Evolutionary conservation across 2,113 vertebrate genomes (phyloP).

Genomic region (Cephalopholis sonnerati): DNA sequence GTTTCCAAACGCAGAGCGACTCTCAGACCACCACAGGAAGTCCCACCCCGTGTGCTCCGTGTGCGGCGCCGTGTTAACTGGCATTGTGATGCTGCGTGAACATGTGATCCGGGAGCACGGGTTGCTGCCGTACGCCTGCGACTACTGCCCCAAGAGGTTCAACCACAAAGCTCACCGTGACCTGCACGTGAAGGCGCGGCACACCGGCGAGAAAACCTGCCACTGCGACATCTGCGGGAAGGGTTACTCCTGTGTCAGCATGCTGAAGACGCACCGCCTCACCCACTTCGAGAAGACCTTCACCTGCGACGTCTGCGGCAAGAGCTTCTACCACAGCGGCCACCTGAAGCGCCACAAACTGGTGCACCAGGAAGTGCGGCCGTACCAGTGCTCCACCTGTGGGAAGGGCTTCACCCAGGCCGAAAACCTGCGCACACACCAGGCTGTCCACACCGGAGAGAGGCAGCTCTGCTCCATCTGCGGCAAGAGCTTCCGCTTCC

Average conservation of each 20-base stretch:
- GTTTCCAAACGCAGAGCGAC: constrained; percentile 57
- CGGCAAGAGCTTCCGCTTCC: constrained; percentile 72
- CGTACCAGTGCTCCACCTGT: constrained; percentile 69
- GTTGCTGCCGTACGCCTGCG: constrained; percentile 68
- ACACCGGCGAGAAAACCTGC: constrained; percentile 63
- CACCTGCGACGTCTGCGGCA: constrained; percentile 68
- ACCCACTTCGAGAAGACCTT: constrained; percentile 71
- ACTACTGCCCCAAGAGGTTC: constrained; percentile 67
- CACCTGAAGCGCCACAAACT: constrained; percentile 79
- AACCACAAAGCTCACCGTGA: constrained; percentile 69
- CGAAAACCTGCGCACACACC: constrained; percentile 77
- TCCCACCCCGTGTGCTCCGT: constrained; percentile 48
- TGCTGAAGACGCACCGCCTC: constrained; percentile 59
- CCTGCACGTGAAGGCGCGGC: constrained; percentile 60
- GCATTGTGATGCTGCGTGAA: constrained; percentile 50
- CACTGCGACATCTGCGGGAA: constrained; percentile 72
- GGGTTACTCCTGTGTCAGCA: constrained; percentile 55
- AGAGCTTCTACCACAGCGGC: constrained; percentile 76
- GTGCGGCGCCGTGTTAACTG: constrained; percentile 26
- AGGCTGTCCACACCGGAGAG: constrained; percentile 68
- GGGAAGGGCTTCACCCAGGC: constrained; percentile 78
- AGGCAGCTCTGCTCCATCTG: constrained; percentile 79
- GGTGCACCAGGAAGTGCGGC: constrained; percentile 72
- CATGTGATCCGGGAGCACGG: constrained; percentile 53
- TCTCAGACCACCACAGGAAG: constrained; percentile 49